Base-by-base conservation (phyloP, 2,888 invertebrate genomes). In the Mactromeris polynyma region DNA sequence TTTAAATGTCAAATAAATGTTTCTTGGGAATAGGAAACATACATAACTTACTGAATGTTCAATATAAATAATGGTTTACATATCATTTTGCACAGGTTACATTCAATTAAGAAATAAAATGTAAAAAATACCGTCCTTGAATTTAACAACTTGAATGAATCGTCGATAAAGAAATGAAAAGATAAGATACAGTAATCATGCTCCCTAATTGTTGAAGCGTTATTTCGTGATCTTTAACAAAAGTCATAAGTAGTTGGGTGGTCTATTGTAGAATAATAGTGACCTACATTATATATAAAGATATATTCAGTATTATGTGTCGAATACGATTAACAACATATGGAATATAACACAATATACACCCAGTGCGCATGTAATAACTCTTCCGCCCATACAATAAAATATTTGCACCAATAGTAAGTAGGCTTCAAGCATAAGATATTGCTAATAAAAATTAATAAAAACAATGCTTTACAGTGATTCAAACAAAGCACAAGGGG, bases 1-100 rank as follows among this genome's bases (percentile, higher is more conserved):
- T 54, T 85, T 79, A 78, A 85, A 64, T 88, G 81, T 81, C 88
- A 77, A 81, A 73, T 86, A 84, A 84, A 77, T 84, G 51, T 77
- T 36, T 11, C 19, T 36, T 36, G 31, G 3, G 33, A 73, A 33
- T 33, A 33, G 26, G 36, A 73, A 21, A 73, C 14, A 36, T 17
- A 73, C 26, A 73, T 73, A 36, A 73, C 73, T 73, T 73, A 26
- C 36, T 14, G 31, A 19, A 36, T 31, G 11, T 73, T 73, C 73
- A 36, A 73, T 73, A 33, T 73, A 36, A 33, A 73, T 73, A 73
- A 73, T 36, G 73, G 42, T 40, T 36, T 79, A 79, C 79, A 79
- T 79, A 42, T 42, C 79, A 42, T 42, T 40, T 79, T 42, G 26
- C 21, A 38, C 79, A 79, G 26, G 79, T 79, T 42, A 84, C 84